Evolutionary conservation across 2,113 vertebrate species (phyloP).

Genomic region (Anoplopoma fimbria): DNA sequence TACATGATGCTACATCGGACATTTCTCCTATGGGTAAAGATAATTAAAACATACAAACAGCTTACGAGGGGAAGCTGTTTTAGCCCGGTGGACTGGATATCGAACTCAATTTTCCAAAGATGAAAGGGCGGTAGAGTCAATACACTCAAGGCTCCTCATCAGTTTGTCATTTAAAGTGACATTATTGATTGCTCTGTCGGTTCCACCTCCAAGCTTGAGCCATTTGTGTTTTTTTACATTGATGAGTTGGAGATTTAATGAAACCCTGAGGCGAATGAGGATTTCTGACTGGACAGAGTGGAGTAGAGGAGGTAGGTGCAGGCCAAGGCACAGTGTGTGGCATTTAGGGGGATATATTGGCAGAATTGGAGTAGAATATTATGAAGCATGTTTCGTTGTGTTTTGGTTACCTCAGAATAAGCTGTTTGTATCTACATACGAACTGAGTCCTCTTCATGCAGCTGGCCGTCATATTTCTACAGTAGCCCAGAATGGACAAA

Average conservation of each 20-base stretch:
- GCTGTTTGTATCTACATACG: too few relatives aligned
- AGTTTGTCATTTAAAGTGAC: slow-evolving; percentile 40
- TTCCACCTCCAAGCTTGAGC: slow-evolving; percentile 29
- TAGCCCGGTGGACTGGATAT: not conserved
- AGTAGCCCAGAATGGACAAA: too few relatives aligned
- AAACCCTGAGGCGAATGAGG: slow-evolving; percentile 3
- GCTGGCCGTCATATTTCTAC: too few relatives aligned
- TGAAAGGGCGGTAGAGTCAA: slow-evolving; percentile 41
- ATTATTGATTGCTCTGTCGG: slow-evolving; percentile 35
- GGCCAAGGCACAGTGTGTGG: not conserved
- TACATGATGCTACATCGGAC: not conserved
- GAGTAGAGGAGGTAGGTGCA: not conserved
- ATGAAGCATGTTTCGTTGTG: not conserved
- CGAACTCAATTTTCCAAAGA: slow-evolving; percentile 36
- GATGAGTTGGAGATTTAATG: slow-evolving; percentile 39
- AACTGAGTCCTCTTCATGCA: too few relatives aligned
- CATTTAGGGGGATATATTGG: not conserved
- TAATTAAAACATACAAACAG: slow-evolving; percentile 7
- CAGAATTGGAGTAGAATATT: not conserved
- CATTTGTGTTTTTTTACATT: slow-evolving; percentile 17
- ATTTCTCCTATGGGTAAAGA: not conserved
- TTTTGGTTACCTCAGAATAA: too few relatives aligned
- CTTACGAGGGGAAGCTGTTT: not conserved
- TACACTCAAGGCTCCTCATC: not conserved
- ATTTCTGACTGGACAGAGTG: slow-evolving; percentile 1